Base-by-base conservation (phyloP, 2,797 vertebrate species). In the Enoplosus armatus region DNA sequence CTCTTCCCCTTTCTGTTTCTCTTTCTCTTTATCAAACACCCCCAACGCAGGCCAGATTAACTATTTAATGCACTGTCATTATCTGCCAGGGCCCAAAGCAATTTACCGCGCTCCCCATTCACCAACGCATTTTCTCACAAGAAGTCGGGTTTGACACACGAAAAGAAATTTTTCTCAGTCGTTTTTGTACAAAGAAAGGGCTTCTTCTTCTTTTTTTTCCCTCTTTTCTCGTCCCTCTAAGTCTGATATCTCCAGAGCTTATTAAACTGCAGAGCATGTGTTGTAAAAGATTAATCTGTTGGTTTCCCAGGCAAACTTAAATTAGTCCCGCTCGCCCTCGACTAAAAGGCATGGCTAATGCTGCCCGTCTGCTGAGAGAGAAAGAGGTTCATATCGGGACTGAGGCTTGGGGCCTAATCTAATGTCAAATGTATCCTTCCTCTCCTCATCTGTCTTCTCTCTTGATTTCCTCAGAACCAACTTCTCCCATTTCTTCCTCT, bases 51-150 rank as follows among this genome's bases (percentile, higher is more conserved):
- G 79, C 80, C 80, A 91, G 91, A 94, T 94, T 93, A 94, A 93
- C 93, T 94, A 92, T 93, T 94, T 90, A 93, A 94, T 90, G 88
- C 88, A 86, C 87, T 87, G 90, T 90, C 91, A 91, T 94, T 93
- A 94, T 93, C 93, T 83, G 73, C 79, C 80, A 33, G 66, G 70
- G 80, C 92, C 90, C 83, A 87, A 79, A 93, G 93, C 87, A 88
- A 88, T 93, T 93, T 93, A 81, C 75, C n/a, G 59, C 31, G 7
- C 75, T 77, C 59, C 65, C 85, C 80, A 78, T 90, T 90, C 90
- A 87, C 75, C 58, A 18, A 50, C 70, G 29, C 87, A 63, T 87
- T 92, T 94, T 92, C 92, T 93, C 93, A 91, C 90, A 84, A 80
- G 78, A 74, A 86, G 79, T 83, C 6, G 74, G 68, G 84, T 82